A percentile compares a stretch with the other conserved stretches of the same genome.
Evolutionary conservation across 1,140 invertebrate species (phyloP).

Genomic region (Drosophila neocordata): DNA sequence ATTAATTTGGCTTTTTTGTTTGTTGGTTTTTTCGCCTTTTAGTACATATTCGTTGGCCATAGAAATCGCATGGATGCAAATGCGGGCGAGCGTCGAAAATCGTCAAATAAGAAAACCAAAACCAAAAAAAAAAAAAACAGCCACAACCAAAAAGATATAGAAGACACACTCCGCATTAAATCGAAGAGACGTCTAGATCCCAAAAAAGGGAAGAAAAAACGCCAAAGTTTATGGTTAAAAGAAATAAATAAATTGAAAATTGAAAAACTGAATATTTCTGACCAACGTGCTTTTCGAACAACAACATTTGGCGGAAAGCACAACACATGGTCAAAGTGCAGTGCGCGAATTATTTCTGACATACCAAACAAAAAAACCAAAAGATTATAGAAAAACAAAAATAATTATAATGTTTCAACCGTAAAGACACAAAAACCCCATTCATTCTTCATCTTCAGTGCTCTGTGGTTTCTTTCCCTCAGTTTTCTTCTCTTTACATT

Average conservation of each 20-base stretch:
- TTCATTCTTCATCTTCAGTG: conserved; percentile 42
- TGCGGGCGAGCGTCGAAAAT: conserved; percentile 28
- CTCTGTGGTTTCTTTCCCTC: background rate
- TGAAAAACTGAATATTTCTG: conserved; percentile 27
- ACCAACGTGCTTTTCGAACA: conserved; percentile 3
- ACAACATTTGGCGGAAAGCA: conserved; percentile 17
- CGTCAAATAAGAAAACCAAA: conserved; percentile 21
- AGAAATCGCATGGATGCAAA: conserved; percentile 61
- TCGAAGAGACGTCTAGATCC: conserved; percentile 8
- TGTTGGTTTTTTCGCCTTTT: conserved; percentile 42
- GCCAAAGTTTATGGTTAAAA: conserved; percentile 55
- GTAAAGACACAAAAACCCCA: conserved; percentile 36
- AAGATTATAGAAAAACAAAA: background rate
- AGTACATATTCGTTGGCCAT: conserved; percentile 73
- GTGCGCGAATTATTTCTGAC: conserved; percentile 33
- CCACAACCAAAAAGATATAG: conserved; percentile 14
- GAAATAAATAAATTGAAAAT: conserved; percentile 64
- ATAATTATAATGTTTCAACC: conserved; percentile 17
- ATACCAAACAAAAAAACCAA: conserved; percentile 16
- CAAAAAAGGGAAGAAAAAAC: conserved; percentile 13
- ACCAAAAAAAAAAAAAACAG: conserved; percentile 11
- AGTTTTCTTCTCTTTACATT: background rate
- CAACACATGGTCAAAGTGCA: conserved; percentile 62
- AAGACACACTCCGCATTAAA: conserved; percentile 52
- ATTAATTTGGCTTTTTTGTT: background rate